Percentiles rank a stretch among this genome's conserved stretches.
These are phyloP conservation scores for Nesometra sesokonis DNA, from an alignment of 35 echinoderm and acorn worm species.

Conservation along the genomic window DNA sequence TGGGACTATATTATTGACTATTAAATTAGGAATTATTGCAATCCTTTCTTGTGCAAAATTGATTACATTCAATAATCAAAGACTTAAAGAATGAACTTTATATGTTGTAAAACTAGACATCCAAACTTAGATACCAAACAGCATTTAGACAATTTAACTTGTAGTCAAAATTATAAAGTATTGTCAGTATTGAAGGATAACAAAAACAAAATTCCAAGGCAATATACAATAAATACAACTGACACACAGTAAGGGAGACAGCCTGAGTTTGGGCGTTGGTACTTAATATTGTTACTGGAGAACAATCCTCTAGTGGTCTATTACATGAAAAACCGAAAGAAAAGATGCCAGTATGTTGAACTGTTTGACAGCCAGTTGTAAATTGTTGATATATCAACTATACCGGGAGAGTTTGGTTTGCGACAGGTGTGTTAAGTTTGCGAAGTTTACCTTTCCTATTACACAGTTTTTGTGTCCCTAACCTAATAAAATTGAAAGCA, in stretches of 20 bases:
- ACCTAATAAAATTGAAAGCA: neutral
- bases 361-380: neutral
- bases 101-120: too few relatives aligned
- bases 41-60: too few relatives aligned
- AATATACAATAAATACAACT: neutral
- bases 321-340: neutral
- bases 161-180: too few relatives aligned
- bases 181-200: too few relatives aligned
- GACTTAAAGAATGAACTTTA: too few relatives aligned
- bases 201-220: too few relatives aligned
- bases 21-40: too few relatives aligned
- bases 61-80: too few relatives aligned
- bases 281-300: neutral
- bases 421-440: neutral
- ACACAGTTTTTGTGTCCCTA: neutral
- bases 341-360: neutral
- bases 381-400: neutral
- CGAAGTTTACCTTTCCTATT: neutral
- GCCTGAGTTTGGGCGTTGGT: neutral
- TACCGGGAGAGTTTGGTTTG: neutral
- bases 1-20: too few relatives aligned
- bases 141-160: too few relatives aligned
- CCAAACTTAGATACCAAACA: too few relatives aligned
- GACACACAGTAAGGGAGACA: neutral
- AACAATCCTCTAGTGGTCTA: neutral